Evolutionary conservation across 2,113 vertebrate genomes (phyloP), one percentile per base, ranked within the genome.

Genomic region (Ginglymostoma cirratum): DNA sequence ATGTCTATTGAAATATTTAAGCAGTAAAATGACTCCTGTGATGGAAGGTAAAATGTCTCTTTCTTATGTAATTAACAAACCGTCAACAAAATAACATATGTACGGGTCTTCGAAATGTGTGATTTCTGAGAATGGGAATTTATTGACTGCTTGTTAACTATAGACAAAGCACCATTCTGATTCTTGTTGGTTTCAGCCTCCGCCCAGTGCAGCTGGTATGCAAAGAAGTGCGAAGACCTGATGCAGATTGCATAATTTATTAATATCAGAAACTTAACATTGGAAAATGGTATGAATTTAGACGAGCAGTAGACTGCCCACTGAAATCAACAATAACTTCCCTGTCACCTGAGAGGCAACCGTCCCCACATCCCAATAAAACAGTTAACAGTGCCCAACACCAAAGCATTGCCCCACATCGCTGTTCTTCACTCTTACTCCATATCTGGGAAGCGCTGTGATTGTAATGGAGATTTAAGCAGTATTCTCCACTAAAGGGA

Each of bases 11-110:
- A 72, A 95, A 34, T 95, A 72, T 95, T 24, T 95, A 45, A 30
- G 66, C 23, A 72, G 42, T 52, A 95, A 95, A 72, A 42, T 93
- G 34, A 3, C 61, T 92, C 55, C 65, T 83, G 38, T 66, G 24
- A 93, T 93, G 55, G 15, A 61, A 65, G n/a, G 87, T 6, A 66
- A 34, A 93, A 67, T 67, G n/a, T 66, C 89, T 66, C 2, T 65
- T 66, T 93, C 89, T 61, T 93, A 34, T 66, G 17, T 66, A 93
- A 66, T 93, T 90, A 38, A n/a, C 17, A 66, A 93, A 93, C 89
- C 38, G 89, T 34, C 61, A 93, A 66, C 34, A 93, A 38, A 93
- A 93, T 66, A 67, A 61, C n/a, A 21, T 93, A 55, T 21, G n/a
- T 38, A 4, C 61, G 52, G 48, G 27, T 72, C 42, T 95, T 95